phyloP scores from a whole-genome alignment of 1,140 invertebrate genomes.

The Babylonia areolata region DNA sequence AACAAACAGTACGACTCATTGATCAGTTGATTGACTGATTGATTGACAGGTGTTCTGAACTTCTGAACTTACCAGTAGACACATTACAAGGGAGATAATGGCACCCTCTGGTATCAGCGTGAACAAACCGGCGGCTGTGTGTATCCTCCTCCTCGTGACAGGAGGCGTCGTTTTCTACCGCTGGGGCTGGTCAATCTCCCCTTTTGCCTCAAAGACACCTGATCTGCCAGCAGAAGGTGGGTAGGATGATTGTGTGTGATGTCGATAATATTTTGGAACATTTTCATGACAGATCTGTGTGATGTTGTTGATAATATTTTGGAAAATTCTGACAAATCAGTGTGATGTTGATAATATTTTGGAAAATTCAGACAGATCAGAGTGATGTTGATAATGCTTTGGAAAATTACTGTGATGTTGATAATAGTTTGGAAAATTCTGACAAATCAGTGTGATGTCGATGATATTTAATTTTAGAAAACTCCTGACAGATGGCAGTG shows the following conservation, averaged over 20 bases:
- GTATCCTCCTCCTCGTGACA: neutral
- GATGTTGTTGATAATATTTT: no score
- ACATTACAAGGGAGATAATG: neutral
- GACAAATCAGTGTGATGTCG: no score
- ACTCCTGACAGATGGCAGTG: no score
- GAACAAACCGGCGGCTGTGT: conserved; percentile 9
- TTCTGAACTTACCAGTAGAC: neutral
- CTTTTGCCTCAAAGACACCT: neutral
- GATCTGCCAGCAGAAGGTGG: neutral
- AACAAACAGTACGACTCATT: neutral
- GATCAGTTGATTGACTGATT: neutral
- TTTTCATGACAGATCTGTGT: no score
- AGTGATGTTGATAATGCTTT: no score
- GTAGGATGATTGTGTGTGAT: neutral
- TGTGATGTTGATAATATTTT: no score
- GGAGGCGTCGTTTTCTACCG: conserved; percentile 7
- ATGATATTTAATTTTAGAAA: no score
- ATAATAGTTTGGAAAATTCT: no score
- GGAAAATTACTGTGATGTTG: no score
- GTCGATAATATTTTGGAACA: neutral
- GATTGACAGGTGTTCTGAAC: neutral
- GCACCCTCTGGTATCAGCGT: conserved; percentile 22
- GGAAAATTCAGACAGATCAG: no score
- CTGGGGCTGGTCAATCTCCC: neutral
- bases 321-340: no score